phyloP scores from a whole-genome alignment of 2,797 vertebrate genomes.

The Lemur catta region DNA sequence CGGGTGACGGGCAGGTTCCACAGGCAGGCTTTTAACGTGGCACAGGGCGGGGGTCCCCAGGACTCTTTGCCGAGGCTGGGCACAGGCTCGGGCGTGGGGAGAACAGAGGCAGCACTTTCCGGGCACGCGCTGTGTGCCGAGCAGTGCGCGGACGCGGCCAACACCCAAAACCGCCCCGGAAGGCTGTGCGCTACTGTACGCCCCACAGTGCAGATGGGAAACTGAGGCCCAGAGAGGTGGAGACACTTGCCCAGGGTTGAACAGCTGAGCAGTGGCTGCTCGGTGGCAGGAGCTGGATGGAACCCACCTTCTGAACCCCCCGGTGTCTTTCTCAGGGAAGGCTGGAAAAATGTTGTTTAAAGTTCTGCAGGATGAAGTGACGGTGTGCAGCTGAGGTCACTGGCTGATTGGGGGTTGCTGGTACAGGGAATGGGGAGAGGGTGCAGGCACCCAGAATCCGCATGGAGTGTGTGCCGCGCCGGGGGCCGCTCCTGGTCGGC shows the following conservation, averaged over 20 bases:
- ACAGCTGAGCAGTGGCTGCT: background rate
- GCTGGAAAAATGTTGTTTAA: background rate
- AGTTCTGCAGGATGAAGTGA: background rate
- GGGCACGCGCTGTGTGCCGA: background rate
- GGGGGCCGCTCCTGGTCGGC: background rate
- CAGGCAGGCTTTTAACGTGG: background rate
- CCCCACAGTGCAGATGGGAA: background rate
- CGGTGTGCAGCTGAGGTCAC: background rate
- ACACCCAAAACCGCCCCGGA: rapidly evolving
- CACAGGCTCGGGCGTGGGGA: no score
- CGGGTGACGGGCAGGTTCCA: background rate
- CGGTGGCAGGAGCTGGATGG: background rate
- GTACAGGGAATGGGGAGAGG: background rate
- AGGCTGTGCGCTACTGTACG: rapidly evolving
- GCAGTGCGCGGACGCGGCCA: background rate
- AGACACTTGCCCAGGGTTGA: background rate
- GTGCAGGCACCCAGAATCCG: background rate
- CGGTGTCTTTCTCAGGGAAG: background rate
- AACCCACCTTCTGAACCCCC: background rate
- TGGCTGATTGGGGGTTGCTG: background rate
- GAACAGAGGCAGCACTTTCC: rapidly evolving
- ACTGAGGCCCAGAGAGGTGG: background rate
- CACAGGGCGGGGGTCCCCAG: rapidly evolving
- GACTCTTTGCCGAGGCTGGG: background rate
- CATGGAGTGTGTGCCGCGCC: background rate